These are phyloP conservation scores for Lepus americanus DNA, from an alignment of 2,113 vertebrate genomes.

Conservation along the genomic window DNA sequence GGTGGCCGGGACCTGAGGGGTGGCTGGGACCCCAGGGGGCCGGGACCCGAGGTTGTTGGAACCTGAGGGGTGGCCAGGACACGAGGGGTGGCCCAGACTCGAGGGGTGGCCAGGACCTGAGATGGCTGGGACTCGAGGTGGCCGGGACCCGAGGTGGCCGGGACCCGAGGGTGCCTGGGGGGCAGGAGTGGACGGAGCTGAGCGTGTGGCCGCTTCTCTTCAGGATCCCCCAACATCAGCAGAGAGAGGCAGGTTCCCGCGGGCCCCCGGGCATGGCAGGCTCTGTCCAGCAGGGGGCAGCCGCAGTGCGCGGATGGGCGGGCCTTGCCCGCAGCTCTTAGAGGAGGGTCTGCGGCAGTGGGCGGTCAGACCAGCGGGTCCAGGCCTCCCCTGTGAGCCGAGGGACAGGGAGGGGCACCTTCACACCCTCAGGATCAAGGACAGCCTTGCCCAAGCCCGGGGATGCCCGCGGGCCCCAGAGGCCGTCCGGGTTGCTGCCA, in stretches of 20 bases:
- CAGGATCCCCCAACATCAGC: background rate
- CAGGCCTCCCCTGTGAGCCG: background rate
- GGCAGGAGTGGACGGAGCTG: background rate
- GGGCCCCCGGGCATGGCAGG: background rate
- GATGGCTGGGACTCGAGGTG: too few species aligned
- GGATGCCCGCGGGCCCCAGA: background rate
- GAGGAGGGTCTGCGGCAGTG: background rate
- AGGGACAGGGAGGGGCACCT: background rate
- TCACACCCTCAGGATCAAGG: background rate
- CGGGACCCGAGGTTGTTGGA: too few species aligned
- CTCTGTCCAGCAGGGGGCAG: constrained; percentile 82
- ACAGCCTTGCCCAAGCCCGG: background rate
- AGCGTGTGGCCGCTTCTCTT: background rate
- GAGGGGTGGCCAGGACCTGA: background rate
- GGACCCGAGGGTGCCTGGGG: background rate
- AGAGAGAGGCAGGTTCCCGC: fast-evolving
- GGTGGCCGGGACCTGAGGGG: background rate
- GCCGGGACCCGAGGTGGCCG: background rate
- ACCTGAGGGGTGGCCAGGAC: background rate
- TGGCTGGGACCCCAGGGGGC: background rate
- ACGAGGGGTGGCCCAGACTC: background rate
- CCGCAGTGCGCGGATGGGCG: constrained; percentile 23
- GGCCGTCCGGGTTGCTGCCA: background rate
- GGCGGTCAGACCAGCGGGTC: background rate
- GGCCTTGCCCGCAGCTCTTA: fast-evolving